Conservation (phyloP, 2,113 vertebrate species). For the Equus quagga region DNA sequence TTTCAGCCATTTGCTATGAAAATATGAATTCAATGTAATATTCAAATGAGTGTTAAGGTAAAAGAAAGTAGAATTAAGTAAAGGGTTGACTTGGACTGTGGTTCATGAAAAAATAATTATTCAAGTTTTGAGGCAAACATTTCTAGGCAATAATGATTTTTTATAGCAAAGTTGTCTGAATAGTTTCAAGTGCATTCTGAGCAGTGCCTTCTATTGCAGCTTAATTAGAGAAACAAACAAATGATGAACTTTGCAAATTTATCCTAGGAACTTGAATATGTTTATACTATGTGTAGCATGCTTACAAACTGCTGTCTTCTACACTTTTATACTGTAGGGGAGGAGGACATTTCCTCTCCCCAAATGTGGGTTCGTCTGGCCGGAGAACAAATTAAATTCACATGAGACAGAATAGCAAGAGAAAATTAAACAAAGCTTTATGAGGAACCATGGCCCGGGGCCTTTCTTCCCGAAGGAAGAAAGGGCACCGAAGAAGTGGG, state of each 20-base stretch:
- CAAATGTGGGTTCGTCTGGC: no score
- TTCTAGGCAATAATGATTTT: not conserved
- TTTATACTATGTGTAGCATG: not conserved
- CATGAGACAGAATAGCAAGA: no score
- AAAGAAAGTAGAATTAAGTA: not conserved
- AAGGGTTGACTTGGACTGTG: not conserved
- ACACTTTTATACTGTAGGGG: not conserved
- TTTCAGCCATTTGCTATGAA: not conserved
- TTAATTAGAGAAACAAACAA: not conserved
- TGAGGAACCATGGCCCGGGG: no score
- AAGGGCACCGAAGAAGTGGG: no score
- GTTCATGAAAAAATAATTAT: not conserved
- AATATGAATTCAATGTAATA: not conserved
- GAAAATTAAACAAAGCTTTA: no score
- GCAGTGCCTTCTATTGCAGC: not conserved
- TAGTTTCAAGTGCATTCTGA: not conserved
- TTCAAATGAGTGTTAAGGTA: not conserved
- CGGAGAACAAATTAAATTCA: no score
- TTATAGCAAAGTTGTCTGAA: not conserved
- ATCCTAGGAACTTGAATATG: not conserved
- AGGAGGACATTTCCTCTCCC: no score
- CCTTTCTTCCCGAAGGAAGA: no score
- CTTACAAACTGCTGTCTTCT: not conserved
- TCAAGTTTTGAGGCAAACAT: not conserved
- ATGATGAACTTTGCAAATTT: not conserved